These are phyloP conservation scores for Lepidochrysops patricia DNA, from an alignment of 2,888 invertebrate species.

Conservation along the genomic window DNA sequence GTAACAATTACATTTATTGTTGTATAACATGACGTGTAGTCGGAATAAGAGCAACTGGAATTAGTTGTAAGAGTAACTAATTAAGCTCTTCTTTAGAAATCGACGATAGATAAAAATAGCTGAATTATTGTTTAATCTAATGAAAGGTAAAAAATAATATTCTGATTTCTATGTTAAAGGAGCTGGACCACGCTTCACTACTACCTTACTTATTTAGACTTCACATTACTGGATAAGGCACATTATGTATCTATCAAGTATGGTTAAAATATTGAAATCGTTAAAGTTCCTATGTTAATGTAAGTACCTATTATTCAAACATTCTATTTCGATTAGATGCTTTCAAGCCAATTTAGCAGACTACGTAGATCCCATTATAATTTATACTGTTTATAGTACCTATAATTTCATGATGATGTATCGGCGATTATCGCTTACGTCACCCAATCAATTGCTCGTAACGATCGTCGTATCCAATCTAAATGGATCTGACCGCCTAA, in stretches of 20 bases:
- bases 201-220: too few species aligned
- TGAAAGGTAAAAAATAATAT: too few species aligned
- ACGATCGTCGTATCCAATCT: conserved; percentile 42
- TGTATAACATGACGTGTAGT: not conserved
- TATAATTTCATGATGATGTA: not conserved
- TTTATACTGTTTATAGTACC: not conserved
- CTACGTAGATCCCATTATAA: not conserved
- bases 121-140: too few species aligned
- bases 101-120: too few species aligned
- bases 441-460: not conserved
- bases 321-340: not conserved
- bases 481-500: conserved; percentile 40
- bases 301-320: too few species aligned
- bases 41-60: not conserved
- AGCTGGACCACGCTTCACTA: too few species aligned
- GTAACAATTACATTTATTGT: not conserved
- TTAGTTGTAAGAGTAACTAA: not conserved
- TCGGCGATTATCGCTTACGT: not conserved
- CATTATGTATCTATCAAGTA: too few species aligned
- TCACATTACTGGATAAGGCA: too few species aligned
- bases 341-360: not conserved
- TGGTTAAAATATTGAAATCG: too few species aligned
- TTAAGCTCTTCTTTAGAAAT: not conserved
- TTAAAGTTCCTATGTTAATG: too few species aligned
- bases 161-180: too few species aligned